Conservation (phyloP, 2,113 vertebrate species). For the Origma solitaria region DNA sequence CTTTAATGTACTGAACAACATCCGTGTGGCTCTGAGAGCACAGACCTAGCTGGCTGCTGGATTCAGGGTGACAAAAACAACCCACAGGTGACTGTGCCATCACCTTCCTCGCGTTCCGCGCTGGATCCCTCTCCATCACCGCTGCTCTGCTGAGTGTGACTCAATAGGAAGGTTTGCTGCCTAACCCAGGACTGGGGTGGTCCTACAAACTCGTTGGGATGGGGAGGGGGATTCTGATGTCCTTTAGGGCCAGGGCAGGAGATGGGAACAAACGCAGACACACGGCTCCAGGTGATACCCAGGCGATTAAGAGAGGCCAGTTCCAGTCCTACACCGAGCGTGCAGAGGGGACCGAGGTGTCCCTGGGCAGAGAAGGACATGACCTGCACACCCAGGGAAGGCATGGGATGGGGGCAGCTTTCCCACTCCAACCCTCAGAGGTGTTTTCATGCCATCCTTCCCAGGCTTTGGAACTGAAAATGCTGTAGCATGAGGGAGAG, state of each 20-base stretch:
- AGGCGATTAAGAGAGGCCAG: neutral
- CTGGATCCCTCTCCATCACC: neutral
- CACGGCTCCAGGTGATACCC: neutral
- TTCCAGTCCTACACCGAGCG: fast-evolving
- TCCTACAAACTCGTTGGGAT: neutral
- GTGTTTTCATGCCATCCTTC: neutral
- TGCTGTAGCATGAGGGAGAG: neutral
- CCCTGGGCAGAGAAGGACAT: neutral
- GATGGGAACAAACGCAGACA: neutral
- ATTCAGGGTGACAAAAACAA: neutral
- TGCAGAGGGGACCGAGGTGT: neutral
- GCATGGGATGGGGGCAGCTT: neutral
- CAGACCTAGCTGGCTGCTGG: neutral
- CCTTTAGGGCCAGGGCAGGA: neutral
- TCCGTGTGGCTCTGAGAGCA: neutral
- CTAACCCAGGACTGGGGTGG: neutral
- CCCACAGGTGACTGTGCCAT: neutral
- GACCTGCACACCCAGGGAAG: neutral
- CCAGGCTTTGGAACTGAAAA: neutral
- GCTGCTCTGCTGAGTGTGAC: fast-evolving
- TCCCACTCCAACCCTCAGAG: neutral
- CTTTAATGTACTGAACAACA: neutral
- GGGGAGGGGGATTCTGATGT: neutral
- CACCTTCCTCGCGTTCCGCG: neutral
- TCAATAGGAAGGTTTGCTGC: neutral